Percentiles rank a stretch among this genome's conserved stretches.
Evolutionary conservation across 2,113 vertebrate species (phyloP).

Genomic region (Tangachromis dhanisi): DNA sequence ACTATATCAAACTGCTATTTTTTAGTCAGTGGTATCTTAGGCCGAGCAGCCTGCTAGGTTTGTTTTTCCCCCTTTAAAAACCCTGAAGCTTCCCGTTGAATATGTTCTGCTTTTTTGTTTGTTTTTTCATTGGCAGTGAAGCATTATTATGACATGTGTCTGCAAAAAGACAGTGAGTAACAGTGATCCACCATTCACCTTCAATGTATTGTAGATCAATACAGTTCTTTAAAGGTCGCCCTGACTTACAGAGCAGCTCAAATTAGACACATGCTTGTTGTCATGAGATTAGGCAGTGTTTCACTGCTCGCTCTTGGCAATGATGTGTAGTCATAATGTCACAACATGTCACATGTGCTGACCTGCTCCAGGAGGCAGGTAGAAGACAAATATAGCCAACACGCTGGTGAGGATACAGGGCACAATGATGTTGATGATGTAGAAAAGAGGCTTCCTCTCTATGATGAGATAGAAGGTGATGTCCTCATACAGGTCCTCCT

Average conservation of each 20-base stretch:
- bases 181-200: neutral
- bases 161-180: neutral
- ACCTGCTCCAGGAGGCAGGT: slow-evolving; percentile 88
- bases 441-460: slow-evolving; percentile 87
- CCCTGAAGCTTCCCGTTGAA: neutral
- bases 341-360: neutral
- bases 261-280: neutral
- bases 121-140: neutral
- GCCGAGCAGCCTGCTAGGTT: neutral
- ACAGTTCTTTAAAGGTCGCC: neutral
- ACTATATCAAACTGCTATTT: neutral
- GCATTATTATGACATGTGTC: neutral
- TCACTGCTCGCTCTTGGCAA: neutral
- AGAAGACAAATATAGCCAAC: slow-evolving; percentile 88
- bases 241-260: neutral
- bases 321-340: neutral
- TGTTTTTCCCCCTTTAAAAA: neutral
- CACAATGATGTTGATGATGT: slow-evolving; percentile 86
- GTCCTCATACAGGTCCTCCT: slow-evolving; percentile 76
- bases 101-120: neutral
- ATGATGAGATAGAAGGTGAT: slow-evolving; percentile 89
- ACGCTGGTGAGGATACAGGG: slow-evolving; percentile 87
- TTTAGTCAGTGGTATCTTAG: neutral
- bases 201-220: neutral
- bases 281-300: neutral